A percentile compares a stretch with the other conserved stretches of the same genome.
These are phyloP conservation scores for Pollenia angustigena DNA, from an alignment of 2,888 invertebrate species.

Conservation along the genomic window DNA sequence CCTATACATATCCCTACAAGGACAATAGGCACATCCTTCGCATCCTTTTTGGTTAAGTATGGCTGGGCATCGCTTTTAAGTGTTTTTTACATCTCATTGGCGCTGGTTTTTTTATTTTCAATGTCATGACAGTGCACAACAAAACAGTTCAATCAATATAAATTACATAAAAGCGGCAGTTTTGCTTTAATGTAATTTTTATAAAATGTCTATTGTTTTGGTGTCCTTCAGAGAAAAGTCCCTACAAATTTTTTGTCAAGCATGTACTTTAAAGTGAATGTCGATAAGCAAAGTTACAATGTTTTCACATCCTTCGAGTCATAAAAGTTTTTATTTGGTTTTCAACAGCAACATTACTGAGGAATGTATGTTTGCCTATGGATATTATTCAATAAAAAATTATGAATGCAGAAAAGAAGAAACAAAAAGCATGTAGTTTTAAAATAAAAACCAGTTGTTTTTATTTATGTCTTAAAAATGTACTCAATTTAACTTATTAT, in stretches of 20 bases:
- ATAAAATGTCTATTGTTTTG: slow-evolving; percentile 20
- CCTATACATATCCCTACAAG: background rate
- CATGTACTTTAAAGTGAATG: too few species aligned
- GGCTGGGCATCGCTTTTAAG: background rate
- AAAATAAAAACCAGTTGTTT: too few species aligned
- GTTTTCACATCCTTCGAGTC: slow-evolving; percentile 17
- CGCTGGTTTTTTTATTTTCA: background rate
- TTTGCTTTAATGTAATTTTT: slow-evolving; percentile 45
- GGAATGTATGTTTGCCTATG: too few species aligned
- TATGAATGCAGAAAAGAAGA: too few species aligned
- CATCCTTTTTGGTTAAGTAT: background rate
- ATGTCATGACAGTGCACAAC: slow-evolving; percentile 1
- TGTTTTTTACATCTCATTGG: background rate
- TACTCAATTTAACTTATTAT: too few species aligned
- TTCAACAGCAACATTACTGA: too few species aligned
- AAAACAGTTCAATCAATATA: slow-evolving; percentile 51
- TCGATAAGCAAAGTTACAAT: background rate
- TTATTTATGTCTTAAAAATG: too few species aligned
- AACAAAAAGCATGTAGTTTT: too few species aligned
- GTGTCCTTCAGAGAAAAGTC: background rate
- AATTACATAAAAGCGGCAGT: slow-evolving; percentile 42
- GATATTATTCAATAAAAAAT: too few species aligned
- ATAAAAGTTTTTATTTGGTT: background rate
- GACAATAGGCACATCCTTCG: background rate
- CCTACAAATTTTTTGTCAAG: background rate